Percentiles rank a stretch among this genome's conserved stretches.
Evolutionary conservation across 2,797 vertebrate species (phyloP).

Genomic region (Halcyon chelicuti): DNA sequence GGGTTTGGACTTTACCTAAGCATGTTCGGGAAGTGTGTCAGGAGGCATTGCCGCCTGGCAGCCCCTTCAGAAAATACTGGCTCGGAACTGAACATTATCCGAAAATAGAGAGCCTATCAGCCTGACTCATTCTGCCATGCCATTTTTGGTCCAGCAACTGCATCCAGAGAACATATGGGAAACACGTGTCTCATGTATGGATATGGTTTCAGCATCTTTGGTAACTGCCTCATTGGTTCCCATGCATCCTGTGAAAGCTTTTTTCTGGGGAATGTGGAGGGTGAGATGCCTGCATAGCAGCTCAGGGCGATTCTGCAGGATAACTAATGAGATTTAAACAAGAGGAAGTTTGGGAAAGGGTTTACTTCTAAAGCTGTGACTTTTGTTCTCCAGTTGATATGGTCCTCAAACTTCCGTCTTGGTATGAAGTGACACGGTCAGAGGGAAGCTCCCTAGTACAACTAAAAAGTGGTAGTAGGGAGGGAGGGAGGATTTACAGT

Average conservation of each 20-base stretch:
- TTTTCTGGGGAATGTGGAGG: background rate
- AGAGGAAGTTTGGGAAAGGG: background rate
- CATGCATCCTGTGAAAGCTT: background rate
- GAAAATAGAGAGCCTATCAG: conserved; percentile 52
- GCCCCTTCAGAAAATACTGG: conserved; percentile 7
- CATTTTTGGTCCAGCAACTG: conserved; percentile 34
- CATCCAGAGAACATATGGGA: background rate
- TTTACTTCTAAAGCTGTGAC: background rate
- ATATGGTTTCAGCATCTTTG: background rate
- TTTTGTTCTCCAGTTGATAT: background rate
- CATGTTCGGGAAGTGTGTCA: background rate
- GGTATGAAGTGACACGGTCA: background rate
- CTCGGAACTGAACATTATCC: conserved; percentile 46
- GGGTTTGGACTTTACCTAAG: background rate
- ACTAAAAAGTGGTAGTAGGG: background rate
- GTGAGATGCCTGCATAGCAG: background rate
- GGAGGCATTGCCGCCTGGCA: conserved; percentile 21
- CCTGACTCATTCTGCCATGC: conserved; percentile 22
- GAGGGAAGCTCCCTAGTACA: background rate
- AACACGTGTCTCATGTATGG: background rate
- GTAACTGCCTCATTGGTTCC: background rate
- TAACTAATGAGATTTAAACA: background rate
- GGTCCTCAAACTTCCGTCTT: background rate
- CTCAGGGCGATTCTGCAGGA: background rate
- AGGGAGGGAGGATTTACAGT: background rate